A percentile compares a stretch with the other conserved stretches of the same genome.
phyloP scores from a whole-genome alignment of 2,888 invertebrate genomes.

The Chymomyza fuscimana region DNA sequence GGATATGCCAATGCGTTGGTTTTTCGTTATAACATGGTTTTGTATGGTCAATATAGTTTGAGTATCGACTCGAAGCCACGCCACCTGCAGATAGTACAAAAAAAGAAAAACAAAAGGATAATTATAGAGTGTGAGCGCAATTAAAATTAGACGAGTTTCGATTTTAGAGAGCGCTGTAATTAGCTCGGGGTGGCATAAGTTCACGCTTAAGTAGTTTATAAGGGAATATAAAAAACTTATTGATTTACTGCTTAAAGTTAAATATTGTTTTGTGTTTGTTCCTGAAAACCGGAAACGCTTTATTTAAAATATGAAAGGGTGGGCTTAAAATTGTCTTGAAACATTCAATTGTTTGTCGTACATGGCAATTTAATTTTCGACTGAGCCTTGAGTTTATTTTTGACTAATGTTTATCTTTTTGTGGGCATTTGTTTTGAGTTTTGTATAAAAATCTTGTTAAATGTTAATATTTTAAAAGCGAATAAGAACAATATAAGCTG shows the following conservation, averaged over 20 bases:
- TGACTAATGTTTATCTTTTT: too few species aligned
- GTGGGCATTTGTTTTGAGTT: too few species aligned
- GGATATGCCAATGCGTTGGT: conserved; percentile 89
- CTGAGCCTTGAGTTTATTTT: too few species aligned
- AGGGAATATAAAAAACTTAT: background rate
- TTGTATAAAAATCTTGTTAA: too few species aligned
- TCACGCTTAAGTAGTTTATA: background rate
- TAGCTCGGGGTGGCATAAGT: background rate
- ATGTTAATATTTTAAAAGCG: too few species aligned
- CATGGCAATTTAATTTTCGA: too few species aligned
- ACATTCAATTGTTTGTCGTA: too few species aligned
- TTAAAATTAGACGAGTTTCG: background rate
- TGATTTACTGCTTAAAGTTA: background rate
- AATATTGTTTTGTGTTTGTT: background rate
- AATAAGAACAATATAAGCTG: too few species aligned
- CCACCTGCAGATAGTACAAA: conserved; percentile 69
- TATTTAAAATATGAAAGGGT: background rate
- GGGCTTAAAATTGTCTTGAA: background rate
- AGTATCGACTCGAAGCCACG: conserved; percentile 84
- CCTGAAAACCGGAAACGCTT: background rate
- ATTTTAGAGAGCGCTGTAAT: background rate
- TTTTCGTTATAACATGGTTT: conserved; percentile 93
- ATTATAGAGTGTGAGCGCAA: background rate
- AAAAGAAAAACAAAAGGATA: conserved; percentile 2
- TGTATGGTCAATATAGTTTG: conserved; percentile 94